phyloP scores from a whole-genome alignment of 2,888 invertebrate species.

The Stenchaetothrips biformis region DNA sequence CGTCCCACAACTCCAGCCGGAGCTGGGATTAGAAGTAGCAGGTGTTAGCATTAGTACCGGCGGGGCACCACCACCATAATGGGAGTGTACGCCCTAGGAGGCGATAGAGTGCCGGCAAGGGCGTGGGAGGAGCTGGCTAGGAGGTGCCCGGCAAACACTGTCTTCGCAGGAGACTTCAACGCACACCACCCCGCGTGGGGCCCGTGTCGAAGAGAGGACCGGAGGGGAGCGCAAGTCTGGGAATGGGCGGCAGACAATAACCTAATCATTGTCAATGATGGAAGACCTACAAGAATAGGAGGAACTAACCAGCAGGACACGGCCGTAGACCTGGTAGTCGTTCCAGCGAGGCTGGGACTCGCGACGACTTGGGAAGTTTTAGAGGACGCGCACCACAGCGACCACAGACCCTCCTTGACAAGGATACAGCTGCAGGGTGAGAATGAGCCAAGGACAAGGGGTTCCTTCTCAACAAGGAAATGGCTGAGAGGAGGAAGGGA shows the following conservation, averaged over 20 bases:
- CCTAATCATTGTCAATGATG: background rate
- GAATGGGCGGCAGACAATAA: background rate
- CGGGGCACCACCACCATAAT: background rate
- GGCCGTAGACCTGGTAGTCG: conserved; percentile 25
- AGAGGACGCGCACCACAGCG: background rate
- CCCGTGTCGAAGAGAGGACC: no score
- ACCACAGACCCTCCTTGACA: background rate
- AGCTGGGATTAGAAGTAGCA: background rate
- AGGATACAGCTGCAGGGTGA: no score
- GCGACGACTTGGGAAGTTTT: background rate
- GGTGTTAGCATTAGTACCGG: background rate
- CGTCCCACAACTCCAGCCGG: background rate
- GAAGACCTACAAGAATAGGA: background rate
- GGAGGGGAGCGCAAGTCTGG: background rate
- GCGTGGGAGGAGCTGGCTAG: background rate
- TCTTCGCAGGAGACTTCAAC: conserved; percentile 26
- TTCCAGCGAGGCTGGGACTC: conserved; percentile 7
- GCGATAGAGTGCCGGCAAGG: background rate
- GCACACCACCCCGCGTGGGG: conserved; percentile 26
- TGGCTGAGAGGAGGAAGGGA: no score
- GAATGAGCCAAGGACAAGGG: no score
- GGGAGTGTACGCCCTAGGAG: background rate
- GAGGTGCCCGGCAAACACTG: background rate
- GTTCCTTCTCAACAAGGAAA: no score
- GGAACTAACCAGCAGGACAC: background rate